These are phyloP conservation scores for Platysteira castanea DNA, from an alignment of 2,113 vertebrate species.

Conservation along the genomic window DNA sequence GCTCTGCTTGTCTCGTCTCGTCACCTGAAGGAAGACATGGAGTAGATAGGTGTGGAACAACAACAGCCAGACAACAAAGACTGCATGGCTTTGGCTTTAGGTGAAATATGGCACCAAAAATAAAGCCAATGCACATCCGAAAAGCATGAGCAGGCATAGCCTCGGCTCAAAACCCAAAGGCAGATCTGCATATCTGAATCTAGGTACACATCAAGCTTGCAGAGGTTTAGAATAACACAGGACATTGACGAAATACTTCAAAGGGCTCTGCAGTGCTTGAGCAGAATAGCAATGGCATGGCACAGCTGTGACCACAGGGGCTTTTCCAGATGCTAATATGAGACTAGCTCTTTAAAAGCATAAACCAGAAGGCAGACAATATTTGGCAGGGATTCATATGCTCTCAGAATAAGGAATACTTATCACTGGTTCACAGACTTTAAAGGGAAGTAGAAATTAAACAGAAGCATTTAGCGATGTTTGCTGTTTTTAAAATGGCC, in stretches of 20 bases:
- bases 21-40: neutral
- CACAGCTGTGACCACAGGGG: constrained; percentile 10
- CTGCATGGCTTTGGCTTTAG: neutral
- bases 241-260: neutral
- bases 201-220: neutral
- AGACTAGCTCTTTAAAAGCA: neutral
- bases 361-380: neutral
- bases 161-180: neutral
- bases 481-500: neutral
- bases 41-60: neutral
- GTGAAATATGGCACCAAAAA: neutral
- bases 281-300: neutral
- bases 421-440: neutral
- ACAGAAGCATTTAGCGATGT: neutral
- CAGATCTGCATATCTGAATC: neutral
- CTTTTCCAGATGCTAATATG: neutral
- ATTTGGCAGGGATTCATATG: neutral
- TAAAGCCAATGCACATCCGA: neutral
- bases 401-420: neutral
- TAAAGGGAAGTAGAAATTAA: neutral
- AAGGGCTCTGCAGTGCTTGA: neutral
- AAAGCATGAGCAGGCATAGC: neutral
- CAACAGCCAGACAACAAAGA: neutral
- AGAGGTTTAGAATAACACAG: neutral
- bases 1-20: neutral